Evolutionary conservation across 1,140 invertebrate genomes (phyloP).

Genomic region (Adoxophyes honmai): DNA sequence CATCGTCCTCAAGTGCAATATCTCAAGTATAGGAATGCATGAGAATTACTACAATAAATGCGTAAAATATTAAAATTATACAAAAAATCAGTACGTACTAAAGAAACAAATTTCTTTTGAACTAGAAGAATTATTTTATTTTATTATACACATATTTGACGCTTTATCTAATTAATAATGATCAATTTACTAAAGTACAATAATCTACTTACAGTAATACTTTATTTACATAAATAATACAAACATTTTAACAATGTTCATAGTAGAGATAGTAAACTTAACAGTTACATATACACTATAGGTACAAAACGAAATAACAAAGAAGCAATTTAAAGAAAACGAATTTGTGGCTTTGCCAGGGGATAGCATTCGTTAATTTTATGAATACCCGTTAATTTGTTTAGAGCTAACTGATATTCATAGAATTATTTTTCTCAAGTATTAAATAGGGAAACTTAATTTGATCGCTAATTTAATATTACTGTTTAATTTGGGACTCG

Average conservation of each 20-base stretch:
- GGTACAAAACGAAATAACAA: constrained; percentile 67
- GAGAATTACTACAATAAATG: constrained; percentile 22
- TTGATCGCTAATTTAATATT: constrained; percentile 25
- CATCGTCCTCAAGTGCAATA: constrained; percentile 31
- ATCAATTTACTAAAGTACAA: constrained; percentile 48
- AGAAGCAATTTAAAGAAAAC: constrained; percentile 30
- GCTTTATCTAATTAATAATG: constrained; percentile 50
- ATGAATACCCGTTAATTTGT: background rate
- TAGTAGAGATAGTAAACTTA: constrained; percentile 58
- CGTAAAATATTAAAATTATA: background rate
- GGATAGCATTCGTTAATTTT: background rate
- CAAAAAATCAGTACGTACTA: constrained; percentile 3
- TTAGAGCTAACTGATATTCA: background rate
- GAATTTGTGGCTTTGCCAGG: constrained; percentile 39
- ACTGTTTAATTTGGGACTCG: constrained; percentile 25
- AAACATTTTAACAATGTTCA: constrained; percentile 69
- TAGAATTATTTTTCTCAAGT: constrained; percentile 16
- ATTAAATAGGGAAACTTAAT: constrained; percentile 26
- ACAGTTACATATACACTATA: constrained; percentile 65
- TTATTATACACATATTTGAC: constrained; percentile 43
- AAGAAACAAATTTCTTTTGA: constrained; percentile 6
- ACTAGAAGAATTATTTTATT: constrained; percentile 25
- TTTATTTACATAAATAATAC: constrained; percentile 74
- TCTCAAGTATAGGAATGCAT: constrained; percentile 56
- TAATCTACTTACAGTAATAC: constrained; percentile 55